A percentile compares a stretch with the other conserved stretches of the same genome.
Conservation (phyloP, 2,113 vertebrate genomes). For the Paramormyrops kingsleyae region DNA sequence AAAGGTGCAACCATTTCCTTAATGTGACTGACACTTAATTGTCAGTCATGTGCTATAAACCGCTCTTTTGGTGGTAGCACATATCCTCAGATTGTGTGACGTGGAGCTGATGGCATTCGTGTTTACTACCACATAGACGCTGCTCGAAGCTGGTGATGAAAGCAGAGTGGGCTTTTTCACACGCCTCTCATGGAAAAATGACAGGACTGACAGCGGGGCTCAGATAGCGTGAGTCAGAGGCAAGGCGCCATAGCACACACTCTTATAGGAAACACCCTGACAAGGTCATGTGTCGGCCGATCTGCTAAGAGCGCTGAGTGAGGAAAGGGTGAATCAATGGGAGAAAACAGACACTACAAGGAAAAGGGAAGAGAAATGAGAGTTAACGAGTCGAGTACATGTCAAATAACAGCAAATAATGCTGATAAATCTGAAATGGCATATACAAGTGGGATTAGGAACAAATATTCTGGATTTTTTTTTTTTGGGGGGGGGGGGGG, state of each 20-base stretch:
- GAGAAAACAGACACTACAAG: not conserved
- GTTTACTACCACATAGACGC: not conserved
- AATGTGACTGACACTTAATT: not conserved
- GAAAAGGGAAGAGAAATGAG: not conserved
- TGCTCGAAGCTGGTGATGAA: not conserved
- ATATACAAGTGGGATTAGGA: not conserved
- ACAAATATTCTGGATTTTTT: not conserved
- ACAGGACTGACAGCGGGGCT: not conserved
- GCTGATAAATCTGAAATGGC: not conserved
- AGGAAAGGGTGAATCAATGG: not conserved
- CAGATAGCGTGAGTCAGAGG: not conserved
- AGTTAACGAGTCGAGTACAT: not conserved
- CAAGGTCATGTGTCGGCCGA: not conserved
- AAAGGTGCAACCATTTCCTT: not conserved
- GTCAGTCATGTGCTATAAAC: not conserved
- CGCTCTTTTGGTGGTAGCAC: not conserved
- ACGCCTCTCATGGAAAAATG: not conserved
- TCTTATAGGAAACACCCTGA: not conserved
- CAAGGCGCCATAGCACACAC: not conserved
- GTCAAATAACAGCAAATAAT: slow-evolving; percentile 4
- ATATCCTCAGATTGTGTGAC: not conserved
- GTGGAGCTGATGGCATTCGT: not conserved
- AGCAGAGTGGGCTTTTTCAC: not conserved
- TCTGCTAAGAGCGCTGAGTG: not conserved
- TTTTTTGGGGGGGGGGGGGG: not conserved